phyloP scores from a whole-genome alignment of 2,888 invertebrate genomes.

The Eupithecia exiguata region DNA sequence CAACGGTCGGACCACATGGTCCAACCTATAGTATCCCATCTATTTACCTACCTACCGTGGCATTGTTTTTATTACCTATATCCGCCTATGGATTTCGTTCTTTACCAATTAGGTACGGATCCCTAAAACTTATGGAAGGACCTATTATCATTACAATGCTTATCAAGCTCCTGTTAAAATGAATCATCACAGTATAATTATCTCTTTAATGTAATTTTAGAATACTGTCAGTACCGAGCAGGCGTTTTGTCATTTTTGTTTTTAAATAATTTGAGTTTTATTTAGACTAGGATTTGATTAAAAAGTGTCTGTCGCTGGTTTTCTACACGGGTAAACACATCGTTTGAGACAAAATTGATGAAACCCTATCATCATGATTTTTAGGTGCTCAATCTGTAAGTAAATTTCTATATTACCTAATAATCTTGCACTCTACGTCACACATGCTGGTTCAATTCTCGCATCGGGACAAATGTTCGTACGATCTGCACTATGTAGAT shows the following conservation, averaged over 20 bases:
- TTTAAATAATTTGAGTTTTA: not conserved
- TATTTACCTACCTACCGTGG: not conserved
- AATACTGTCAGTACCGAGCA: not conserved
- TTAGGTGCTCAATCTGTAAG: not conserved
- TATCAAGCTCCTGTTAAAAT: not conserved
- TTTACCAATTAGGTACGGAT: not conserved
- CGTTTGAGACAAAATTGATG: not conserved
- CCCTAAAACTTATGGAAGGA: not conserved
- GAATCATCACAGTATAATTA: not conserved
- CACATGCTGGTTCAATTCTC: not conserved
- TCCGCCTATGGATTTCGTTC: not conserved
- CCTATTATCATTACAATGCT: not conserved
- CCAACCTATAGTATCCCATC: not conserved
- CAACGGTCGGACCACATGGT: not conserved
- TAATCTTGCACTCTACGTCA: not conserved
- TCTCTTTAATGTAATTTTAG: not conserved
- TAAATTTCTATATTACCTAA: not conserved
- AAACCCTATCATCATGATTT: not conserved
- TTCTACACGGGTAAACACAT: not conserved
- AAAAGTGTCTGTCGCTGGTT: not conserved
- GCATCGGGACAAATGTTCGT: not conserved
- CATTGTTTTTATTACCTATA: not conserved
- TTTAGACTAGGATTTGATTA: not conserved
- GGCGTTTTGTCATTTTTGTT: not conserved
- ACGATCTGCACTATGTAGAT: not conserved